phyloP scores from a whole-genome alignment of 1,140 invertebrate species.

The Onthophagus taurus region DNA sequence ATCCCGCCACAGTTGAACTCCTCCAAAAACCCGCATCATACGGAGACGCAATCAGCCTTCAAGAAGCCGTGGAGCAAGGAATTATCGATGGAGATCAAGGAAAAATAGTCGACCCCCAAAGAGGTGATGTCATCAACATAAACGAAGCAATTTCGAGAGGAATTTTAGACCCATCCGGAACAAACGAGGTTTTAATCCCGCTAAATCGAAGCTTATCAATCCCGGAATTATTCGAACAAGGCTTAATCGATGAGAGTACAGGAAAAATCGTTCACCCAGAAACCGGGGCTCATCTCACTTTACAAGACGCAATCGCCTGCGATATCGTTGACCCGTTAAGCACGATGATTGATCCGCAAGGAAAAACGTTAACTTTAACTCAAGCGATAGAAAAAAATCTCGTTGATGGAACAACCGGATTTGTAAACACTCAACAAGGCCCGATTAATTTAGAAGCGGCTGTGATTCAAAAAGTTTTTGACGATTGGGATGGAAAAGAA shows the following conservation, averaged over 20 bases:
- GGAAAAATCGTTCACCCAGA: slow-evolving; percentile 85
- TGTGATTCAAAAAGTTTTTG: slow-evolving; percentile 54
- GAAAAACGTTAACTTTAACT: slow-evolving; percentile 58
- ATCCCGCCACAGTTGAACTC: slow-evolving; percentile 59
- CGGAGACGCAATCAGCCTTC: slow-evolving; percentile 54
- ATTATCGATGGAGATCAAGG: slow-evolving; percentile 68
- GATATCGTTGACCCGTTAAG: slow-evolving; percentile 77
- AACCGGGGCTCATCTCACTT: slow-evolving; percentile 62
- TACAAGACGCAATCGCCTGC: slow-evolving; percentile 75
- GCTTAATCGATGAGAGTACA: slow-evolving; percentile 66
- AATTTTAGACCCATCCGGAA: slow-evolving; percentile 67
- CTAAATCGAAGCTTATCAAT: slow-evolving; percentile 70
- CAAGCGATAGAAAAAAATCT: slow-evolving; percentile 70
- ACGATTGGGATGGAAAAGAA: slow-evolving; percentile 32
- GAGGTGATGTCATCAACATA: slow-evolving; percentile 68
- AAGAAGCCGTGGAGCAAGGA: slow-evolving; percentile 66
- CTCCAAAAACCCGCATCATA: slow-evolving; percentile 51
- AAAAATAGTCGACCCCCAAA: slow-evolving; percentile 70
- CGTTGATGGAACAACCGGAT: slow-evolving; percentile 62
- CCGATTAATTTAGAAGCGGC: slow-evolving; percentile 62
- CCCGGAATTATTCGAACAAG: slow-evolving; percentile 72
- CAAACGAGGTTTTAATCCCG: slow-evolving; percentile 71
- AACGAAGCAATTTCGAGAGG: slow-evolving; percentile 77
- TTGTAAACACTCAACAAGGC: slow-evolving; percentile 55
- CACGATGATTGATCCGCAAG: slow-evolving; percentile 47